phyloP scores from a whole-genome alignment of 2,888 invertebrate genomes.

The Nymphalis urticae region DNA sequence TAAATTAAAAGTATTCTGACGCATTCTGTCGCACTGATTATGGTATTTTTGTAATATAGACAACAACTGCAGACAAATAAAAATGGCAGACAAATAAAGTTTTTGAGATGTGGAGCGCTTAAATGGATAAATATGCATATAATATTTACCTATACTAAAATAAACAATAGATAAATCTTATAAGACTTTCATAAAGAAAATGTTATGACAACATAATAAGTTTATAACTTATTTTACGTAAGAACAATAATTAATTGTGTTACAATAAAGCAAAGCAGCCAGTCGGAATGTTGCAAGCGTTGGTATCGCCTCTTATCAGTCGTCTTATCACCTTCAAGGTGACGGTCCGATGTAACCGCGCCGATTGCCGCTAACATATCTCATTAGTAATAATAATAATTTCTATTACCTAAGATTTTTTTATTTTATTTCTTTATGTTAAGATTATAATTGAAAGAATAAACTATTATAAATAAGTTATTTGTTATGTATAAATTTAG shows the following conservation, averaged over 20 bases:
- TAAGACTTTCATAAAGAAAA: not conserved
- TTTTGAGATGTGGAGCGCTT: too few species aligned
- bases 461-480: not conserved
- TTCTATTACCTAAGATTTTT: not conserved
- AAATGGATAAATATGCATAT: too few species aligned
- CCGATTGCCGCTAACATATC: conserved; percentile 63
- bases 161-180: too few species aligned
- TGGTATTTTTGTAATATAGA: too few species aligned
- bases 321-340: conserved; percentile 76
- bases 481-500: not conserved
- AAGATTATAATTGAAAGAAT: too few species aligned
- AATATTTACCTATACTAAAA: too few species aligned
- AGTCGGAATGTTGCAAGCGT: conserved; percentile 44
- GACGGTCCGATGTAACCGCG: conserved; percentile 68
- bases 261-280: conserved; percentile 37
- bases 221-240: conserved; percentile 11
- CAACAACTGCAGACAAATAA: too few species aligned
- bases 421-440: too few species aligned
- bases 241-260: conserved; percentile 29
- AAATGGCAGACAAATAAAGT: too few species aligned
- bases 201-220: conserved; percentile 1
- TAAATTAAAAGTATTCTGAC: too few species aligned
- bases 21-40: too few species aligned
- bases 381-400: conserved; percentile 48
- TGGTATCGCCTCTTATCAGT: conserved; percentile 59